These are phyloP conservation scores for Anarhynchus alexandrinus DNA, from an alignment of 2,113 vertebrate species.

Conservation along the genomic window DNA sequence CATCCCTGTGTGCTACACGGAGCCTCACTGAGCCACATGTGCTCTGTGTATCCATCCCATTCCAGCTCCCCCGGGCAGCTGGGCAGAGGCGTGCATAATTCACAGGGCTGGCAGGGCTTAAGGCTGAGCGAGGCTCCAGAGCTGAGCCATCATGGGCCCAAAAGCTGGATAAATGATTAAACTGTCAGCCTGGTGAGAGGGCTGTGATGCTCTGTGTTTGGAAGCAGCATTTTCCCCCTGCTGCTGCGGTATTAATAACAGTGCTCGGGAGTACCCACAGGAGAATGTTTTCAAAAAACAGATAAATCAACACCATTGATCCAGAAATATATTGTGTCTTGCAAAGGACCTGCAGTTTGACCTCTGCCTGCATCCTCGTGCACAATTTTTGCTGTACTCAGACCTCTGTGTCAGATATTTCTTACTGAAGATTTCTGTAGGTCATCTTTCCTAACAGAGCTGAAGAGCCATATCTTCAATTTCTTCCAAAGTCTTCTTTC, in stretches of 20 bases:
- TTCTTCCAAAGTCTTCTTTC: neutral
- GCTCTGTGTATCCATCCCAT: neutral
- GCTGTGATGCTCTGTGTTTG: neutral
- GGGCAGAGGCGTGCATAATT: neutral
- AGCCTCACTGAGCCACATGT: neutral
- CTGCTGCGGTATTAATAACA: neutral
- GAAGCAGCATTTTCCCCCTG: neutral
- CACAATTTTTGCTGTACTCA: neutral
- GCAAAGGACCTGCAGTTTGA: neutral
- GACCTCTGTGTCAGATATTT: neutral
- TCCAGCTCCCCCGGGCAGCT: fast-evolving
- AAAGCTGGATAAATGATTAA: neutral
- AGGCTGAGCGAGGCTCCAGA: neutral
- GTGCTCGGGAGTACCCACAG: neutral
- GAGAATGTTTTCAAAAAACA: neutral
- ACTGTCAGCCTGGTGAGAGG: neutral
- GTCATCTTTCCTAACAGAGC: neutral
- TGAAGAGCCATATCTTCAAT: neutral
- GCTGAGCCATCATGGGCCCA: neutral
- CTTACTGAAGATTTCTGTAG: neutral
- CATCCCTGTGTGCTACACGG: neutral
- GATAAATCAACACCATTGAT: neutral
- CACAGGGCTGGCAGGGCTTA: neutral
- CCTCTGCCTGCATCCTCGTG: neutral
- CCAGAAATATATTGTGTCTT: neutral